Percentiles rank a stretch among this genome's conserved stretches.
Conservation (phyloP, 2,888 invertebrate genomes). For the Andrena praecox region DNA sequence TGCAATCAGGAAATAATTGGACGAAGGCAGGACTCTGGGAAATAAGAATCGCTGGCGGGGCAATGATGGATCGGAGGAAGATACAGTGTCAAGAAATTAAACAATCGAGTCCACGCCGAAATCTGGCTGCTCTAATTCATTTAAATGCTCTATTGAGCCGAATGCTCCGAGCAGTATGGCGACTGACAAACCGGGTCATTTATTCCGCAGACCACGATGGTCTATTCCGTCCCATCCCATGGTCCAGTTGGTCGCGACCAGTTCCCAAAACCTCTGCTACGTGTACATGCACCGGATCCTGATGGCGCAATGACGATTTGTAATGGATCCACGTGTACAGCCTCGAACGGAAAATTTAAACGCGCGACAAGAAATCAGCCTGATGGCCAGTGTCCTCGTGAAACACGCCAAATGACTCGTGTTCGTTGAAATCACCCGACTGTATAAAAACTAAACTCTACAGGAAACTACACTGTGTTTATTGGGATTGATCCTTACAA, state of each 20-base stretch:
- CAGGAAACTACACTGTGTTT: too few relatives aligned
- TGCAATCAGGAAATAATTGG: slow-evolving; percentile 30
- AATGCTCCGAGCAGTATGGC: slow-evolving; percentile 72
- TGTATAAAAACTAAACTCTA: too few relatives aligned
- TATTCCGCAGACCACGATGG: slow-evolving; percentile 76
- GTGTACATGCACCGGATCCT: slow-evolving; percentile 50
- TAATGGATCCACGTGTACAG: slow-evolving; percentile 45
- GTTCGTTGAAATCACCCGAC: too few relatives aligned
- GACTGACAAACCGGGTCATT: slow-evolving; percentile 76
- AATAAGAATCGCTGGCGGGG: background rate
- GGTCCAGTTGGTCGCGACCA: slow-evolving; percentile 60
- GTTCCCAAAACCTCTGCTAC: slow-evolving; percentile 54
- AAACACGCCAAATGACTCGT: background rate
- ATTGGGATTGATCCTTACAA: too few relatives aligned
- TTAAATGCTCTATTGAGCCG: slow-evolving; percentile 81
- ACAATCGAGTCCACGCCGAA: slow-evolving; percentile 49
- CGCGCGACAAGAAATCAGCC: slow-evolving; percentile 13
- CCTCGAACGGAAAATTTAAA: slow-evolving; percentile 61
- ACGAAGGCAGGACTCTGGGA: background rate
- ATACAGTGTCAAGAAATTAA: slow-evolving; percentile 35
- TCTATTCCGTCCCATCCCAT: slow-evolving; percentile 65
- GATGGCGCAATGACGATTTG: slow-evolving; percentile 70
- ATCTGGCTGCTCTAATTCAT: slow-evolving; percentile 78
- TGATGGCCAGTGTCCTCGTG: background rate
- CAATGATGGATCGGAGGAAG: background rate